Conservation (phyloP, 2,888 invertebrate genomes). For the Cerastis rubricosa region DNA sequence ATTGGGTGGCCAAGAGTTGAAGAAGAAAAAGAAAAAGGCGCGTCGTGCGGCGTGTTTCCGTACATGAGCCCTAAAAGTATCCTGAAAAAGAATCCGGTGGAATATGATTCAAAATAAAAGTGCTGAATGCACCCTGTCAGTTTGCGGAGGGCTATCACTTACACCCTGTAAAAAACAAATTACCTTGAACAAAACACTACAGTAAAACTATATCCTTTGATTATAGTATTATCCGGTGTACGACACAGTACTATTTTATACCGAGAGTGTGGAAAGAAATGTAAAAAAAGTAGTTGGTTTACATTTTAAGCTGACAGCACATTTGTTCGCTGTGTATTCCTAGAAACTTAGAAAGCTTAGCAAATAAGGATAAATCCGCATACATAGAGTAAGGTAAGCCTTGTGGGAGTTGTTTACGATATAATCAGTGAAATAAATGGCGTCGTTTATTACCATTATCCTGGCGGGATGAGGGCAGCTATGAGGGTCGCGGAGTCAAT, state of each 20-base stretch:
- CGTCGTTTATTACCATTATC: constrained; percentile 65
- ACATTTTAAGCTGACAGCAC: constrained; percentile 8
- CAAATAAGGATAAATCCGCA: constrained; percentile 54
- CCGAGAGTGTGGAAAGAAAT: neutral
- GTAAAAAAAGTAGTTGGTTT: constrained; percentile 19
- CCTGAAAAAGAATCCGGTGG: no score
- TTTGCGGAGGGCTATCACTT: no score
- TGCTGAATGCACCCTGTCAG: no score
- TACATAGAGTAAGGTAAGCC: constrained; percentile 29
- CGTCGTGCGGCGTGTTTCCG: no score
- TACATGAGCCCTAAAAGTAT: no score
- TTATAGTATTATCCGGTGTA: neutral
- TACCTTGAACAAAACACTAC: constrained; percentile 1
- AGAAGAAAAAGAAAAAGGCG: no score
- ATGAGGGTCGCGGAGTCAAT: constrained; percentile 35
- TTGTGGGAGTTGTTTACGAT: constrained; percentile 48
- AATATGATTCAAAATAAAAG: no score
- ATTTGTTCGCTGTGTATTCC: constrained; percentile 14
- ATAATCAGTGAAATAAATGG: constrained; percentile 66
- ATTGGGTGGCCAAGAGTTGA: no score
- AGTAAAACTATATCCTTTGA: neutral
- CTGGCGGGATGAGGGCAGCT: constrained; percentile 32
- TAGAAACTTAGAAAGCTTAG: constrained; percentile 30
- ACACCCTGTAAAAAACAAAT: neutral
- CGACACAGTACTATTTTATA: neutral